Evolutionary conservation across 2,797 vertebrate genomes (phyloP).

Genomic region (Rhabdomys pumilio): DNA sequence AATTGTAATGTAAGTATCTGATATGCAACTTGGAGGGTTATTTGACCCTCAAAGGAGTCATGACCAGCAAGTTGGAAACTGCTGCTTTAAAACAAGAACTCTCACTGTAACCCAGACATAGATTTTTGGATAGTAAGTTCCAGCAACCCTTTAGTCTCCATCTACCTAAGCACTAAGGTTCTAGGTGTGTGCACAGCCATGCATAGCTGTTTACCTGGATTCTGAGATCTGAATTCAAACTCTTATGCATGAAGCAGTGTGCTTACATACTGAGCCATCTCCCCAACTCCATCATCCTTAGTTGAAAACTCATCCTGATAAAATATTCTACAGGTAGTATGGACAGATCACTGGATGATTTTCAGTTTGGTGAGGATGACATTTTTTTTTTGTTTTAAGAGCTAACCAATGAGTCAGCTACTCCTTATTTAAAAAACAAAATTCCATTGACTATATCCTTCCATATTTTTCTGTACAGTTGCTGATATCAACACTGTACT

Average conservation of each 20-base stretch:
- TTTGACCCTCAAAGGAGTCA: too few relatives aligned
- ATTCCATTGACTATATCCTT: neutral
- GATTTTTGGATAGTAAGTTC: neutral
- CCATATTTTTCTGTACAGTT: slow-evolving; percentile 31
- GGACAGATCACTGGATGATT: neutral
- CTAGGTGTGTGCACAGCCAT: neutral
- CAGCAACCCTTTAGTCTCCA: neutral
- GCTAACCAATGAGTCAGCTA: neutral
- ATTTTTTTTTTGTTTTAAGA: slow-evolving; percentile 30
- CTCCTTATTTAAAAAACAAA: slow-evolving; percentile 14
- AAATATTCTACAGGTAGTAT: neutral
- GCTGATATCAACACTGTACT: neutral
- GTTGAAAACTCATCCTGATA: neutral
- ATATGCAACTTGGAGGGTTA: neutral
- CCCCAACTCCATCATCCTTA: neutral
- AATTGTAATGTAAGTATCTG: neutral
- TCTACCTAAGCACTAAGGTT: neutral
- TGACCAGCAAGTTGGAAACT: neutral
- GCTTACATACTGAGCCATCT: neutral
- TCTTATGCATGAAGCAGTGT: neutral
- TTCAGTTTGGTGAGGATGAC: neutral
- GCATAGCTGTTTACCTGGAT: neutral
- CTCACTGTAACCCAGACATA: neutral
- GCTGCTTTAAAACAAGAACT: neutral
- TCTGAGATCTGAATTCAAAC: neutral